These are phyloP conservation scores for Trematomus loennbergii DNA, from an alignment of 2,113 vertebrate genomes.

Conservation along the genomic window DNA sequence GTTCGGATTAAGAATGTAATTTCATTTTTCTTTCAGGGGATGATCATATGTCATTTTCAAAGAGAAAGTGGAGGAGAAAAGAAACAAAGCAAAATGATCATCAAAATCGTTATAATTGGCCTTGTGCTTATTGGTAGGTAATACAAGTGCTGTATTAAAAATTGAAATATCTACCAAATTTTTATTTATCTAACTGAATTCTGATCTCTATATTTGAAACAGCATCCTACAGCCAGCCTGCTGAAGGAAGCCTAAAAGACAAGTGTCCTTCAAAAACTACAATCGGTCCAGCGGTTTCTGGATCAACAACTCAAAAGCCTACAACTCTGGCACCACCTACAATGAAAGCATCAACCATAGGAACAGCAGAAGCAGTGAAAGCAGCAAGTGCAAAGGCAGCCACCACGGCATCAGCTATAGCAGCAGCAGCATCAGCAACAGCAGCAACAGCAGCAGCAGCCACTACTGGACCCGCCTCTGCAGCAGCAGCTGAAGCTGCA, in stretches of 20 bases:
- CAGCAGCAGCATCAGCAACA: not conserved
- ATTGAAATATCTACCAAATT: not conserved
- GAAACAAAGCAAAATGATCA: conserved; percentile 9
- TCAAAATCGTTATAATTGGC: not conserved
- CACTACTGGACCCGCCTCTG: not conserved
- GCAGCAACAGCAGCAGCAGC: not conserved
- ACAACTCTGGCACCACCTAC: too few species aligned
- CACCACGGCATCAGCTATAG: not conserved
- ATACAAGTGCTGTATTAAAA: not conserved
- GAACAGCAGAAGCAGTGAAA: too few species aligned
- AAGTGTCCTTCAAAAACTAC: not conserved
- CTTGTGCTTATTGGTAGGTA: conserved; percentile 33
- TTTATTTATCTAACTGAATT: not conserved
- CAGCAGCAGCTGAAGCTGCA: not conserved
- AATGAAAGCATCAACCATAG: not conserved
- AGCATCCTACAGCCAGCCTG: conserved; percentile 1
- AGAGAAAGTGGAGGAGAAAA: not conserved
- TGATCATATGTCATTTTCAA: not conserved
- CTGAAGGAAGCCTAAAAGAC: conserved; percentile 10
- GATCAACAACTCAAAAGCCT: too few species aligned
- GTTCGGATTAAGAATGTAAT: not conserved
- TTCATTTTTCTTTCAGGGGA: conserved; percentile 12
- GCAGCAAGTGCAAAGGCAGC: too few species aligned
- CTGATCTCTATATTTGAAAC: not conserved
- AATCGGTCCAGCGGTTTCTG: too few species aligned